These are phyloP conservation scores for Nycteola revayana DNA, from an alignment of 2,888 invertebrate species.

Conservation along the genomic window DNA sequence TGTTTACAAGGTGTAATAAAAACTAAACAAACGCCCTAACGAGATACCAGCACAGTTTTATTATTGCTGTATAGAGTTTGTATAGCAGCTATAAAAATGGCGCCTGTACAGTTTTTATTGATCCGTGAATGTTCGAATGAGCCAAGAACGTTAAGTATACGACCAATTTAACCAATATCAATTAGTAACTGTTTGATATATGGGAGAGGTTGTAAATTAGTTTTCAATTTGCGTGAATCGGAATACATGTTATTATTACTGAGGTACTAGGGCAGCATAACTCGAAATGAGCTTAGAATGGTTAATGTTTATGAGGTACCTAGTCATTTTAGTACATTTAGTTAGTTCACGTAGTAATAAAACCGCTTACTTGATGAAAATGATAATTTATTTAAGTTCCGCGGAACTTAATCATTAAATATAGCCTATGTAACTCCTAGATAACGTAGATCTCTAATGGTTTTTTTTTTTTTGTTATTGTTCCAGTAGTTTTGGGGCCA, in stretches of 20 bases:
- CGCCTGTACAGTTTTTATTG: slow-evolving; percentile 40
- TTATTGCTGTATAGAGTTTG: slow-evolving; percentile 37
- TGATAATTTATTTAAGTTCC: too few relatives aligned
- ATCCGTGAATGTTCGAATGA: slow-evolving; percentile 34
- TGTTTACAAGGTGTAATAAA: slow-evolving; percentile 9
- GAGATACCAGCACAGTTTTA: slow-evolving; percentile 39
- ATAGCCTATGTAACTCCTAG: too few relatives aligned
- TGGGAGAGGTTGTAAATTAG: slow-evolving; percentile 38
- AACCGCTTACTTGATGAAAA: too few relatives aligned
- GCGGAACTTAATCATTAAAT: too few relatives aligned
- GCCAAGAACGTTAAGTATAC: slow-evolving; percentile 26
- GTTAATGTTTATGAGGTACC: too few relatives aligned
- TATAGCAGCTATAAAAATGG: slow-evolving; percentile 44
- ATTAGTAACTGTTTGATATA: slow-evolving; percentile 46
- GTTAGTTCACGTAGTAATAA: too few relatives aligned
- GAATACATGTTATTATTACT: slow-evolving; percentile 16
- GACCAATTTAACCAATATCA: slow-evolving; percentile 55
- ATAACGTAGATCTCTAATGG: too few relatives aligned
- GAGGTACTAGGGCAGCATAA: slow-evolving; percentile 9
- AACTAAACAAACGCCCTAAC: slow-evolving; percentile 32
- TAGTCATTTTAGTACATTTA: too few relatives aligned
- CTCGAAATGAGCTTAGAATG: not conserved
- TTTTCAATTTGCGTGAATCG: slow-evolving; percentile 36
- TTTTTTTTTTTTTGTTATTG: too few relatives aligned
- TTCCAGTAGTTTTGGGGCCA: too few relatives aligned